A percentile compares a stretch with the other conserved stretches of the same genome.
Evolutionary conservation across 2,113 vertebrate species (phyloP).

Genomic region (Gnathonemus longibarbis): DNA sequence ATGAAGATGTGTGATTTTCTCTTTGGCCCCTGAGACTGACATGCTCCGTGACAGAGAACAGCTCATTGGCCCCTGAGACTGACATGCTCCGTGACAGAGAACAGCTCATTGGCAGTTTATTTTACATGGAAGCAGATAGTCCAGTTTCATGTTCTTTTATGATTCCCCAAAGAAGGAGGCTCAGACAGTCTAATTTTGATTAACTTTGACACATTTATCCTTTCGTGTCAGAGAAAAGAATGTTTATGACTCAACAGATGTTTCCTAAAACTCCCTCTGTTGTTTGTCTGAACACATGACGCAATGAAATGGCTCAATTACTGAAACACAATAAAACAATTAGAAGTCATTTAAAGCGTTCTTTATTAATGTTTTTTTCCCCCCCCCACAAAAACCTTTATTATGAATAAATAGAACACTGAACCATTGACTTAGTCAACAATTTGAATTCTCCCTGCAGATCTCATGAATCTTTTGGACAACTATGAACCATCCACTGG

Average conservation of each 20-base stretch:
- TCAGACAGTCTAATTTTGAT: background rate
- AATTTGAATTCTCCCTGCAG: slow-evolving; percentile 38
- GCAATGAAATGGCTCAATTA: background rate
- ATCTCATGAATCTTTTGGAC: slow-evolving; percentile 69
- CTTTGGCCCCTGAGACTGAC: background rate
- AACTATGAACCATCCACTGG: slow-evolving; percentile 70
- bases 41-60: background rate
- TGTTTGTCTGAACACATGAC: background rate
- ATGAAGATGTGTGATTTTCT: background rate
- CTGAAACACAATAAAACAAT: background rate
- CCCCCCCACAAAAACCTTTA: background rate
- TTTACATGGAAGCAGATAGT: background rate
- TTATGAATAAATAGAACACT: background rate
- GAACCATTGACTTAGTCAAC: background rate
- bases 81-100: background rate
- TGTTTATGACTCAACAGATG: background rate
- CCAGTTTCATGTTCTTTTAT: background rate
- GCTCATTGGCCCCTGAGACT: background rate
- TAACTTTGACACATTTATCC: background rate
- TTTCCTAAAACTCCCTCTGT: background rate
- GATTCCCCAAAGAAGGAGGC: background rate
- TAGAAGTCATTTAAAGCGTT: background rate
- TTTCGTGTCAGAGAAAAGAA: background rate
- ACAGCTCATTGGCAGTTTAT: background rate
- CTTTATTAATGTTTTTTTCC: background rate